Conservation (phyloP, 2,888 invertebrate species). For the Sphaeridia pumilis region DNA sequence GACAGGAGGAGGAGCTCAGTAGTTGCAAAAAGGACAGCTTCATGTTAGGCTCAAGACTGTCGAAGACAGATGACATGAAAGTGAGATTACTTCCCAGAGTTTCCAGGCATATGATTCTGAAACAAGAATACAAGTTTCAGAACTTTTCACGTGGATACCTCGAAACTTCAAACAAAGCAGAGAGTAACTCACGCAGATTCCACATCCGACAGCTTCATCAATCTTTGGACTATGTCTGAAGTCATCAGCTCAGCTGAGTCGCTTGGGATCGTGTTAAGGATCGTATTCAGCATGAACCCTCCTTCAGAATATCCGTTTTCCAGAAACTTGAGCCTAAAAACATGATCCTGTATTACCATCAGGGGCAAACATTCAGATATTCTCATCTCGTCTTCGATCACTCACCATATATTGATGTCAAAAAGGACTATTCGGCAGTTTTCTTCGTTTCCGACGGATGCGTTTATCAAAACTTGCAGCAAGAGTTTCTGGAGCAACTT, state of each 20-base stretch:
- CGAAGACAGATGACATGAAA: slow-evolving; percentile 3
- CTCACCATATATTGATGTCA: too few species aligned
- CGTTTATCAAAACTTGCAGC: slow-evolving; percentile 21
- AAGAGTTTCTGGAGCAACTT: not conserved
- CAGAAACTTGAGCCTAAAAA: too few species aligned
- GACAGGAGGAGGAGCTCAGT: not conserved
- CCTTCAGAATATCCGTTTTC: too few species aligned
- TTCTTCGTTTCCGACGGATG: slow-evolving; percentile 16
- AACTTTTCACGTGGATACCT: not conserved
- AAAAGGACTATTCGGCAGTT: too few species aligned
- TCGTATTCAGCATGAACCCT: slow-evolving; percentile 8
- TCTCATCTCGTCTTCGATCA: too few species aligned
- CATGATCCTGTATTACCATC: too few species aligned
- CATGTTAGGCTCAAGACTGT: not conserved
- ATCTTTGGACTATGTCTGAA: not conserved
- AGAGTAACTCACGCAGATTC: slow-evolving; percentile 1
- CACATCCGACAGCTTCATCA: not conserved
- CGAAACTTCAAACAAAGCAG: not conserved
- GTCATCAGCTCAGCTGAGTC: not conserved
- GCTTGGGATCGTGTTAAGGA: not conserved
- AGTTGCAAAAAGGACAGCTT: slow-evolving; percentile 6
- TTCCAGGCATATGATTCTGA: slow-evolving; percentile 14
- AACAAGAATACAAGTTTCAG: slow-evolving; percentile 5
- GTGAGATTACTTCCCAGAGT: slow-evolving; percentile 1
- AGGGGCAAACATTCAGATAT: too few species aligned